Evolutionary conservation across 1,140 invertebrate species (phyloP), one percentile per base, ranked within the genome.

Genomic region (Drosophila aff.): DNA sequence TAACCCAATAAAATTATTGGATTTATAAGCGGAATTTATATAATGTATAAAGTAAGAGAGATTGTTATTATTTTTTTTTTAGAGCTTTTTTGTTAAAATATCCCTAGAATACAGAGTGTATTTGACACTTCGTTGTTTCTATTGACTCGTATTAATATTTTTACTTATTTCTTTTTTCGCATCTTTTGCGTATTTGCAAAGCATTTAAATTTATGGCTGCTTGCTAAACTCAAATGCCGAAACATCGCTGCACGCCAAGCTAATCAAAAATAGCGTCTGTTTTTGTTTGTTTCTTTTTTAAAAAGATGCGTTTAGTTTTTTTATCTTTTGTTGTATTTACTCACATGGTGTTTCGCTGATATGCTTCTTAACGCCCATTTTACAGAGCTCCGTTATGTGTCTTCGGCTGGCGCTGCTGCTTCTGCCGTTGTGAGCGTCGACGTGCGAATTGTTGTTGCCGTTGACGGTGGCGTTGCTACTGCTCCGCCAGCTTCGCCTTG

Each of bases 331-430:
- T 9, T 36, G 15, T 33, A 5, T 33, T 8, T 71, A 90, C 85
- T 90, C 81, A 90, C 85, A 90, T 61, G 86, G 85, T 62, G 86
- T 73, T 53, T 90, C 85, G 82, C 79, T 87, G 79, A 91, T 82
- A 87, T 91, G 86, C 80, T 91, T 90, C 69, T 90, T 91, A 28
- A 91, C 87, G 71, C 86, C 86, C 86, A 91, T 91, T 77, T 91
- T 91, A 76, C 86, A 82, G 63, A 81, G 75, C 66, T 90, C 85
- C 61, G 85, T 81, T 73, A 65, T 63, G 47, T 67, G 71, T 78
- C 73, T 91, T 72, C 82, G 75, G 59, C 65, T 90, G 11, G 82
- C 85, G 71, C 85, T 90, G 81, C 69, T 84, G 74, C 84, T 87
- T 91, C 84, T 77, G 46, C 78, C 76, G 62, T 71, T 75, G 4